phyloP scores from a whole-genome alignment of 2,797 vertebrate species.

The Philypnodon macrostomus region DNA sequence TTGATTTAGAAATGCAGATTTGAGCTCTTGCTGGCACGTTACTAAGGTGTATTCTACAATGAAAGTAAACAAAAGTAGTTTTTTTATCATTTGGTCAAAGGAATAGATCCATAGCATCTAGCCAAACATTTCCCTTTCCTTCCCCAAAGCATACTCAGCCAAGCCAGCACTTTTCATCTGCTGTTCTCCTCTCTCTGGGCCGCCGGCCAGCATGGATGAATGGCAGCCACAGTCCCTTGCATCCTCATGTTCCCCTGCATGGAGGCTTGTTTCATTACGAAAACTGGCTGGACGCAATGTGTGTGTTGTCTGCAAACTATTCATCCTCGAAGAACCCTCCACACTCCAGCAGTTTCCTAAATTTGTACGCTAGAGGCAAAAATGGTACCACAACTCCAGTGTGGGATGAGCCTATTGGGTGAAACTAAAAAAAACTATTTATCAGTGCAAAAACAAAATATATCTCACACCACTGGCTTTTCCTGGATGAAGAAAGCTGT shows the following conservation, averaged over 20 bases:
- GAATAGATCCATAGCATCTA: slow-evolving; percentile 37
- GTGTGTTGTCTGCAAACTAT: slow-evolving; percentile 40
- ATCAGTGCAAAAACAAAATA: slow-evolving; percentile 37
- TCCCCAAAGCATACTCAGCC: slow-evolving; percentile 28
- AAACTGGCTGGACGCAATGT: slow-evolving; percentile 50
- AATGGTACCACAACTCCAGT: slow-evolving; percentile 32
- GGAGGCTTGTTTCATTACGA: slow-evolving; percentile 59
- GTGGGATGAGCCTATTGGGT: slow-evolving; percentile 37
- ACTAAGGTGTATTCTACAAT: slow-evolving; percentile 35
- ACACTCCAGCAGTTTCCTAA: slow-evolving; percentile 57
- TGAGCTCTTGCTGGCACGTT: slow-evolving; percentile 18
- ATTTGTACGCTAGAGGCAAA: slow-evolving; percentile 32
- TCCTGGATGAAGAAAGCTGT: slow-evolving; percentile 16
- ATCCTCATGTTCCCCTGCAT: slow-evolving; percentile 48
- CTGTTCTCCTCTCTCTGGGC: slow-evolving; percentile 39
- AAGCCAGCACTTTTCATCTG: slow-evolving; percentile 50
- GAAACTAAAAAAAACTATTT: slow-evolving; percentile 44
- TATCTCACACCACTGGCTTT: slow-evolving; percentile 14
- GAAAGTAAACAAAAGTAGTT: slow-evolving; percentile 25
- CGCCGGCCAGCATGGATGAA: slow-evolving; percentile 54
- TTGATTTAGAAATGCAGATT: slow-evolving; percentile 45
- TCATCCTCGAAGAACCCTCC: slow-evolving; percentile 46
- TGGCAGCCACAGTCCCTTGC: slow-evolving; percentile 49
- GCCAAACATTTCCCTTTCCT: slow-evolving; percentile 27
- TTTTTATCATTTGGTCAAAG: slow-evolving; percentile 38